Evolutionary conservation across 2,888 invertebrate species (phyloP), one percentile per base, ranked within the genome.

Genomic region (Synergus laeviventris): DNA sequence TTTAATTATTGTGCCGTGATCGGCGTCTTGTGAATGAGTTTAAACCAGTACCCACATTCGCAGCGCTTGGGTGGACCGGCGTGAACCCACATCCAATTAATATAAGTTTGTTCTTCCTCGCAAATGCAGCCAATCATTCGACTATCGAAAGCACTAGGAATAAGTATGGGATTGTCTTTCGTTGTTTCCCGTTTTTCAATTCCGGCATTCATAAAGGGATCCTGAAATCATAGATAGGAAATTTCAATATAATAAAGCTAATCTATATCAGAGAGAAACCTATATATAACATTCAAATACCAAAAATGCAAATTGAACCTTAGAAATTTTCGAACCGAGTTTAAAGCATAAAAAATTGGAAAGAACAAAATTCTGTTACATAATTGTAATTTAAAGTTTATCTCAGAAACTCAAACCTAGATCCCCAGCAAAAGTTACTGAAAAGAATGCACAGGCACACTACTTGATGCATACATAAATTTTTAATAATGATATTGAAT

Each of bases 31-130:
- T 96, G 95, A 78, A 95, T 94, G 86, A 99, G 93, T 92, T 97
- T 97, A 93, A 98, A 99, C 97, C 97, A 98, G 91, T 98, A 95
- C 77, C 99, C 99, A 91, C 99, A 99, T 90, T 96, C 97, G 90
- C 99, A 99, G 86, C 98, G 95, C 89, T 96, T 96, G 79, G 97
- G 95, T 85, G 95, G 94, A 56, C 96, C 98, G 92, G 95, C 94
- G 91, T 98, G 95, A 87, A 99, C 92, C 96, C 98, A 97, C 95
- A 99, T 97, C 97, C 98, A 99, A 89, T 95, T 96, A 84, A 99
- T 94, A 81, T 94, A 93, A 76, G 96, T 95, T 74, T 97, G 94
- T 89, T 99, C 99, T 91, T 98, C 98, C 91, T 99, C 97, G 91
- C 99, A 99, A 91, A 98, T 94, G 92, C 99, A 99, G 80, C 99